Base-by-base conservation (phyloP, 2,113 vertebrate species). In the Rhegmatorhina hoffmannsi region DNA sequence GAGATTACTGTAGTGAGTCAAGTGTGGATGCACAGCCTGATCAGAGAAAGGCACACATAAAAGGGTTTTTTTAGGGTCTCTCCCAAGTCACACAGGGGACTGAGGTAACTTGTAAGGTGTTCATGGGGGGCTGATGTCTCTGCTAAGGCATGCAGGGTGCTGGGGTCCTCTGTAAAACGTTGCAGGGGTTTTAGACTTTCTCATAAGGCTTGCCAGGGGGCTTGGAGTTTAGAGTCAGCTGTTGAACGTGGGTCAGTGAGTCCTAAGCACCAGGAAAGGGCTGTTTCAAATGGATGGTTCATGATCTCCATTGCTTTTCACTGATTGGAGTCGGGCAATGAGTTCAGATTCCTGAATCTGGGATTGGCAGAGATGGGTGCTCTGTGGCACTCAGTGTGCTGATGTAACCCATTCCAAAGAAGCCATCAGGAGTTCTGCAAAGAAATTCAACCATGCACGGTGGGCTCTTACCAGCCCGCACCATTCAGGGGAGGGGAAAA, bases 1-100 rank as follows among this genome's bases (percentile, higher is more conserved):
- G 25, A 64, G 26, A 43, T 49, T 21, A 49, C 40, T 23, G 11
- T 11, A 26, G 25, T 34, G 17, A 0, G 0, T 64, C 47, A 25
- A 26, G 8, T 26, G 31, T 26, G 20, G 25, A 4, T 56, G 19
- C 24, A 29, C 24, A 49, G 49, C 19, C 31, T 56, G 9, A 46
- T 59, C 15, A 38, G 60, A 7, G 59, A 28, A 81, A 46, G 18
- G 12, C 46, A 9, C 28, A 33, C 7, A 11, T 28, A 13, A 52
- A 62, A 59, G 36, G 23, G 59, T 7, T 7, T 8, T 81, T 74
- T 52, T 52, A 67, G 15, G 8, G 36, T 52, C 23, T 66, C 36
- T 81, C 33, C 19, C 44, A 52, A 25, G 28, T 29, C 19, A 7
- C 28, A 46, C 23, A n/a, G 36, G 10, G 18, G 15, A 36, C 12